phyloP scores from a whole-genome alignment of 2,888 invertebrate species.

The Cheilosia vernalis region DNA sequence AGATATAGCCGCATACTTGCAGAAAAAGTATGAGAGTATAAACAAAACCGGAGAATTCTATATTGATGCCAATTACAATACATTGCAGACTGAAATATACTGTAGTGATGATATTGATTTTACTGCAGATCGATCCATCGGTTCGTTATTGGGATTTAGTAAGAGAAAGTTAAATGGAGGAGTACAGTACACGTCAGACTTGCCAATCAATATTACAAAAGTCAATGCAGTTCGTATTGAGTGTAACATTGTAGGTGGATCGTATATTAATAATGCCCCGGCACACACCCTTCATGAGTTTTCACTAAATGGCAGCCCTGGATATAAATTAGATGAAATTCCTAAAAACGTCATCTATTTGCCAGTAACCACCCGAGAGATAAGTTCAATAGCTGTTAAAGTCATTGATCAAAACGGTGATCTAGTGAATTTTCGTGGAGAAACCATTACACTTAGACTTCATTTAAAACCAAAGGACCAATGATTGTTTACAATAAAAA shows the following conservation, averaged over 20 bases:
- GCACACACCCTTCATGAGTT: conserved; percentile 80
- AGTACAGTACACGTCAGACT: conserved; percentile 76
- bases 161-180: conserved; percentile 52
- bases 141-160: conserved; percentile 65
- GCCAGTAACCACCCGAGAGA: conserved; percentile 77
- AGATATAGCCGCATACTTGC: conserved; percentile 75
- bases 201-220: conserved; percentile 78
- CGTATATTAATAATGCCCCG: conserved; percentile 75
- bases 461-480: conserved; percentile 72
- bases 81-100: too few relatives aligned
- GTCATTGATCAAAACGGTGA: conserved; percentile 78
- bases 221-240: conserved; percentile 68
- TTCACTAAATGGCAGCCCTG: conserved; percentile 78
- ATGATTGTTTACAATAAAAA: conserved; percentile 73
- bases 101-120: conserved; percentile 47
- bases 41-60: conserved; percentile 10
- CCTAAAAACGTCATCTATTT: conserved; percentile 79
- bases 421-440: conserved; percentile 78
- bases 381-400: conserved; percentile 77
- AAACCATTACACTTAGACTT: conserved; percentile 78
- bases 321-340: conserved; percentile 80
- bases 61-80: conserved; percentile 47
- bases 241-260: conserved; percentile 69
- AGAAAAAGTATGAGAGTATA: background rate
- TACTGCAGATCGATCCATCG: conserved; percentile 35